Evolutionary conservation across 1,140 invertebrate species (phyloP).

Genomic region (Brachionus calyciflorus): DNA sequence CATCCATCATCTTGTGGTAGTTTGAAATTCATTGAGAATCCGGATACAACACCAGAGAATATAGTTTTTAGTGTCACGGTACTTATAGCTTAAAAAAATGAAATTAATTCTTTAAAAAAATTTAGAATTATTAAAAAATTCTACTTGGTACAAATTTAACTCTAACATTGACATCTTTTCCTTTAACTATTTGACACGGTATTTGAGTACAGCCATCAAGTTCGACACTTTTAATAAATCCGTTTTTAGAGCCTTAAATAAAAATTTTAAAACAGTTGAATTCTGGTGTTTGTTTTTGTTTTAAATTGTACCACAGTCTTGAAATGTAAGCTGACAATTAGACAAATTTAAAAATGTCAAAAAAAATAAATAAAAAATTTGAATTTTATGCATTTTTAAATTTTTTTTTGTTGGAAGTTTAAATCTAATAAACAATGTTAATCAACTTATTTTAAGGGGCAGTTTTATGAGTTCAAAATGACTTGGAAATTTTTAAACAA

Average conservation of each 20-base stretch:
- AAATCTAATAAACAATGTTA: no score
- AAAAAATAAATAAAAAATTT: no score
- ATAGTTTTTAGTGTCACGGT: neutral
- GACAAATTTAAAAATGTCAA: no score
- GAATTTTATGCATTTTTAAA: no score
- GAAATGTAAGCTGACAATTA: neutral
- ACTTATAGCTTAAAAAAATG: neutral
- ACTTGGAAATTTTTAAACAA: no score
- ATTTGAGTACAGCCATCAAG: neutral
- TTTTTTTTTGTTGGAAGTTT: no score
- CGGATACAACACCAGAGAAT: neutral
- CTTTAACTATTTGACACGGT: constrained; percentile 12
- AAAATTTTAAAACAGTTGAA: no score
- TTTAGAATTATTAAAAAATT: neutral
- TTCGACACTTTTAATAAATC: neutral
- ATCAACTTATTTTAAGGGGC: no score
- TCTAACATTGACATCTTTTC: neutral
- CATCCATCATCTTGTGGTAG: neutral
- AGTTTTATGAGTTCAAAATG: no score
- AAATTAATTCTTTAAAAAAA: neutral
- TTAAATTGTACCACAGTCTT: neutral
- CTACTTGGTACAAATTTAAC: constrained; percentile 1
- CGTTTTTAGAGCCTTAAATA: neutral
- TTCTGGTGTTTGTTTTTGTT: no score
- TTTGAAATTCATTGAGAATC: neutral